Base-by-base conservation (phyloP, 2,797 vertebrate genomes). In the Sebastes minor region DNA sequence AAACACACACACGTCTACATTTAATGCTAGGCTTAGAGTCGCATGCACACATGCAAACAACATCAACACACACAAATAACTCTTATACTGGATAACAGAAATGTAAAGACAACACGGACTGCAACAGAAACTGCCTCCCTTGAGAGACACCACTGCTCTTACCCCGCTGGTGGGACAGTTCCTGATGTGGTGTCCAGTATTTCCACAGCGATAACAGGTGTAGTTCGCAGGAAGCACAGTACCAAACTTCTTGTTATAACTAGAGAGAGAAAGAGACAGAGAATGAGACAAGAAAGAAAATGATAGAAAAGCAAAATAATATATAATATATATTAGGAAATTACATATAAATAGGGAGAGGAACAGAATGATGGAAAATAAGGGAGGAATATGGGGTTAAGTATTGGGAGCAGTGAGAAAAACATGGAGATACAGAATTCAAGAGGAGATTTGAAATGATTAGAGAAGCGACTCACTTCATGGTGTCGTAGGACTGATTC, bases 121-220 rank as follows among this genome's bases (percentile, higher is more conserved):
- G 30, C 14, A 20, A 73, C 52, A 59, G 11, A 32, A n/a, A 23
- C 25, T 10, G 10, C 4, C 35, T 66, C 3, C 42, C 16, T 46
- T 38, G 0, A 30, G 32, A 25, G 20, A 63, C 1, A 9, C 3
- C 23, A 13, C 46, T 61, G 71, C 27, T 74, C 96, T 97, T 96
- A 98, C 98, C 96, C 94, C 96, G 20, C 96, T 97, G 9, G 95
- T 96, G 32, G 98, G 98, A 85, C 98, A 99, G 93, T 98, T 98
- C 92, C 97, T 97, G 92, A 99, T 99, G 88, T 99, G 99, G 92
- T 99, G 98, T 74, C 98, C 98, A 23, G 95, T 96, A 85, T 97
- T 98, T 72, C 97, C 97, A 87, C 98, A 99, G 82, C 98, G 98
- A 75, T 97, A 99, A 85, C 99, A 99, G 5, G 97, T 98, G 16